Evolutionary conservation across 37 sponge, comb jelly and placozoan species (phyloP).

Genomic region (Chondrilla cf. caribensis): DNA sequence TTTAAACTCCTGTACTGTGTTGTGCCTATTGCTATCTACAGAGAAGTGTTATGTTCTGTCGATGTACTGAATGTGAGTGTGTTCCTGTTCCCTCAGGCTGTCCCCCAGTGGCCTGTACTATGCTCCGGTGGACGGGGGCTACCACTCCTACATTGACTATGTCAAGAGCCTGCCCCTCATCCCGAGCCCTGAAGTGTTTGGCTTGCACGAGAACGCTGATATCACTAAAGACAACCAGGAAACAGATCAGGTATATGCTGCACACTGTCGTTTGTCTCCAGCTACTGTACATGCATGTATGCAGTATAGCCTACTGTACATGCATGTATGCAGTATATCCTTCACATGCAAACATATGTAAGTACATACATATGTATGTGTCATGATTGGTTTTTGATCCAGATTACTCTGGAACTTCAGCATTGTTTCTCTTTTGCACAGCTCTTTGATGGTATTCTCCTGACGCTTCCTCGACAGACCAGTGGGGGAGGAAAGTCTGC

Average conservation of each 20-base stretch:
- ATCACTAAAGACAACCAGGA: conserved; percentile 99
- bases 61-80: too few relatives aligned
- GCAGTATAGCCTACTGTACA: neutral
- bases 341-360: too few relatives aligned
- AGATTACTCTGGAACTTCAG: too few relatives aligned
- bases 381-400: too few relatives aligned
- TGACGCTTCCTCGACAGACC: conserved; percentile 87
- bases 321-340: conserved; percentile 8
- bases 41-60: too few relatives aligned
- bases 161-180: conserved; percentile 86
- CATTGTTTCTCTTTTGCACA: neutral
- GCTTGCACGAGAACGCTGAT: conserved; percentile 97
- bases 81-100: conserved; percentile 43
- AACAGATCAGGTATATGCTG: conserved; percentile 68
- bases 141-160: conserved; percentile 87
- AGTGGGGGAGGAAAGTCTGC: conserved; percentile 92
- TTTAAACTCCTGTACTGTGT: too few relatives aligned
- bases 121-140: conserved; percentile 86
- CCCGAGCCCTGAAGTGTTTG: conserved; percentile 97
- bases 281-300: neutral
- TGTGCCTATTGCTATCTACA: too few relatives aligned
- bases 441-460: conserved; percentile 90
- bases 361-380: too few relatives aligned
- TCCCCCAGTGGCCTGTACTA: conserved; percentile 94
- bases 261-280: neutral